Base-by-base conservation (phyloP, 2,797 vertebrate genomes). In the Urocyon cinereoargenteus region DNA sequence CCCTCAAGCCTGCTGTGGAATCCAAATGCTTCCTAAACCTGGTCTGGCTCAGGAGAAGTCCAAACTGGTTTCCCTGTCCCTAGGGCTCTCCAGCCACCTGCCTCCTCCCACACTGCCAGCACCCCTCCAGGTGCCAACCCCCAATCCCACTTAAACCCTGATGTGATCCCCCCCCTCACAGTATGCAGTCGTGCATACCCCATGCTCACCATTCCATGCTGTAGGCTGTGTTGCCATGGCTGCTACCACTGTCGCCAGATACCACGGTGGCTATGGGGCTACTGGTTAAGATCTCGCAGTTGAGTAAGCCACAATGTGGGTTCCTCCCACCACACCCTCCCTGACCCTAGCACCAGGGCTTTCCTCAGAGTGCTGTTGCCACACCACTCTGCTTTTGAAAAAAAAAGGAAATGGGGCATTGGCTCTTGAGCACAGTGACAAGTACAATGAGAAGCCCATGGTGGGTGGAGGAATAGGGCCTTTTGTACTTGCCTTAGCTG, bases 291-390 rank as follows among this genome's bases (percentile, higher is more conserved):
- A 97, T 83, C 90, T 97, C 78, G 91, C 72, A 49, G 96, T 96
- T 97, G 96, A 97, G 92, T 75, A 97, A 97, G 85, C 90, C 49
- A 22, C n/a, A 1, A 6, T 86, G 90, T 90, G 87, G 73, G 96
- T 92, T 97, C 92, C 97, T 95, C 94, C 85, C 90, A 97, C 95
- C 97, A 97, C 90, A 91, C 95, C 96, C 96, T 97, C 94, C 70
- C n/a, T 22, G 6, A 84, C 92, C 87, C 64, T 57, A 59, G 83
- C 36, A 24, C 8, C 72, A 97, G 61, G 73, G 91, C 86, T 98
- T 98, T 97, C 93, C 84, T 96, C 93, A 97, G 88, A 92, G 36
- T 72, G 79, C 1, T 75, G 77, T 97, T 98, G 90, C 96, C 91
- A 97, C 96, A 98, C 77, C 13, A 78, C 66, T 90, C n/a, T 84